These are phyloP conservation scores for Tachuris rubrigastra DNA, from an alignment of 2,113 vertebrate genomes.

Conservation along the genomic window DNA sequence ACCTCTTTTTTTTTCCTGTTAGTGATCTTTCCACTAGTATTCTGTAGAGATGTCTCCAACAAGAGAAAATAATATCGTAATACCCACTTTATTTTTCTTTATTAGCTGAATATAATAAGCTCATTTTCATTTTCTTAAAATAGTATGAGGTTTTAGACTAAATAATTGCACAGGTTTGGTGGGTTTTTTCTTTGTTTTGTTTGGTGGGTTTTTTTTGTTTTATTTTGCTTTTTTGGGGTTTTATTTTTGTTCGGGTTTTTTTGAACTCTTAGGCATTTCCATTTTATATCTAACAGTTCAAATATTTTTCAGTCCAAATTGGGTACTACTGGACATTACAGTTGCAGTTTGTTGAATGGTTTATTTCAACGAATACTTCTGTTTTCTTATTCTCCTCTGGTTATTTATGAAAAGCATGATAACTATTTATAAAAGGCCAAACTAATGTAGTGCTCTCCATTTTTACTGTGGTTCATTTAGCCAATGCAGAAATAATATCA, in stretches of 20 bases:
- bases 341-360: not conserved
- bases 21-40: not conserved
- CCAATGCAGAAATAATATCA: not conserved
- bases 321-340: not conserved
- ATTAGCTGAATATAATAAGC: not conserved
- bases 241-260: too few species aligned
- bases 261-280: not conserved
- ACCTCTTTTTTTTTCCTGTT: not conserved
- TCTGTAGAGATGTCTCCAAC: not conserved
- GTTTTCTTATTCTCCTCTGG: not conserved
- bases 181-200: too few species aligned
- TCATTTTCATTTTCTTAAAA: not conserved
- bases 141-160: not conserved
- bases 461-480: not conserved
- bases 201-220: too few species aligned
- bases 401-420: not conserved
- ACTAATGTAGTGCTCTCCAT: not conserved
- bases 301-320: not conserved
- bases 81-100: rapidly evolving
- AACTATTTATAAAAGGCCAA: not conserved
- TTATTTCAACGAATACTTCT: not conserved
- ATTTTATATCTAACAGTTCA: not conserved
- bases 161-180: not conserved
- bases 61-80: not conserved
- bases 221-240: too few species aligned